Percentiles rank a stretch among this genome's conserved stretches.
Conservation (phyloP, 2,797 vertebrate genomes). For the Gallinago stenura region DNA sequence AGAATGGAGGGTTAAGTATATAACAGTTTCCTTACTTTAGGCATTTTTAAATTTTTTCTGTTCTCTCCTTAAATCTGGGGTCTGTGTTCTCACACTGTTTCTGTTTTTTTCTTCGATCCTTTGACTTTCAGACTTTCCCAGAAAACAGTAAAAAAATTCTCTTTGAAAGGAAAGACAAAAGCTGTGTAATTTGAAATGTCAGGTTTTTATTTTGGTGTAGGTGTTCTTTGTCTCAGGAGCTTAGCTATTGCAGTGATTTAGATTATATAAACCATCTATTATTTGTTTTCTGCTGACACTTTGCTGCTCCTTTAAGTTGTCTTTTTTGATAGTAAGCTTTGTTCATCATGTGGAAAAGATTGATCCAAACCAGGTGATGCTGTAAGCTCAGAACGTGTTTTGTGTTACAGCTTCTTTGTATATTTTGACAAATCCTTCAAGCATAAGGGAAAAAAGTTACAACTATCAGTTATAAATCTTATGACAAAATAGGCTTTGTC, state of each 20-base stretch:
- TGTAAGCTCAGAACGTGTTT: not conserved
- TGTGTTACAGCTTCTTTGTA: not conserved
- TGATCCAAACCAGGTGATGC: not conserved
- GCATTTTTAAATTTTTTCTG: not conserved
- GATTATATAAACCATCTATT: not conserved
- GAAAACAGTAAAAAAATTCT: not conserved
- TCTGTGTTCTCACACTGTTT: not conserved
- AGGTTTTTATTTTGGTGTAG: constrained; percentile 13
- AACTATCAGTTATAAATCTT: not conserved
- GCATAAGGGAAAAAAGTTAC: not conserved
- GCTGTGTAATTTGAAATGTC: not conserved
- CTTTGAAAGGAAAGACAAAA: not conserved
- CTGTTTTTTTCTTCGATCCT: not conserved
- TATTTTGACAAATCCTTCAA: not conserved
- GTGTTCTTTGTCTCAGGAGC: not conserved
- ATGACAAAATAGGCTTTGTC: not conserved
- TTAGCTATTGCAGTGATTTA: not conserved
- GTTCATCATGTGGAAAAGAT: constrained; percentile 4
- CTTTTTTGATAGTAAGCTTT: constrained; percentile 12
- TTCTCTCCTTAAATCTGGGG: not conserved
- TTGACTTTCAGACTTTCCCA: not conserved
- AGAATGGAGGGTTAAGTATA: not conserved
- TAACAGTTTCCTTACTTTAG: not conserved
- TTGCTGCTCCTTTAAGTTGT: not conserved
- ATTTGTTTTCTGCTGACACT: constrained; percentile 38